Conservation (phyloP, 2,113 vertebrate species). For the Microtus richardsoni region DNA sequence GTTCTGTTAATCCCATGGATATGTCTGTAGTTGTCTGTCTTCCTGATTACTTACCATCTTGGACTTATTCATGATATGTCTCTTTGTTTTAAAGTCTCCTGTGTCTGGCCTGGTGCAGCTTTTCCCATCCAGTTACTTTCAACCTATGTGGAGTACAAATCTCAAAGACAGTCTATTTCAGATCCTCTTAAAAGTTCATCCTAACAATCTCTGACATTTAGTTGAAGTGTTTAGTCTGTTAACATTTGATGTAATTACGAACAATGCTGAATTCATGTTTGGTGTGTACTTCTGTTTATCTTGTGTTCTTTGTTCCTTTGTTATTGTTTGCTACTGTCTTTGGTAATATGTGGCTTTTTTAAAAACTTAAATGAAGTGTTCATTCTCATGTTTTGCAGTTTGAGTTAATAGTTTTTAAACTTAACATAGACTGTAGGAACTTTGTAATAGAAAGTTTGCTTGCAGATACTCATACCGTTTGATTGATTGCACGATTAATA, state of each 20-base stretch:
- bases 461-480: neutral
- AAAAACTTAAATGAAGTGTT: neutral
- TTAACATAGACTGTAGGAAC: neutral
- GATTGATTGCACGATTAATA: neutral
- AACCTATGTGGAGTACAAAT: neutral
- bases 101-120: neutral
- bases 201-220: neutral
- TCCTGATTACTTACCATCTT: slow-evolving; percentile 20
- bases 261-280: slow-evolving; percentile 8
- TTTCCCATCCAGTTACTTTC: slow-evolving; percentile 14
- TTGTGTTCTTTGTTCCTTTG: neutral
- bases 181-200: neutral
- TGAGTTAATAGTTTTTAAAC: slow-evolving; percentile 17
- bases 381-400: neutral
- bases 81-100: neutral
- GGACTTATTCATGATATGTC: slow-evolving; percentile 12
- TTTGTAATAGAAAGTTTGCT: neutral
- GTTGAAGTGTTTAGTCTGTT: slow-evolving; percentile 17
- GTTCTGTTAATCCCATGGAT: neutral
- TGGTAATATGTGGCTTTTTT: neutral
- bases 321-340: neutral
- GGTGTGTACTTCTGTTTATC: neutral
- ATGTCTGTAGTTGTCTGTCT: neutral
- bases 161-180: neutral
- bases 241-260: slow-evolving; percentile 21